Conservation (phyloP, 1,140 invertebrate genomes). For the Riptortus pedestris region DNA sequence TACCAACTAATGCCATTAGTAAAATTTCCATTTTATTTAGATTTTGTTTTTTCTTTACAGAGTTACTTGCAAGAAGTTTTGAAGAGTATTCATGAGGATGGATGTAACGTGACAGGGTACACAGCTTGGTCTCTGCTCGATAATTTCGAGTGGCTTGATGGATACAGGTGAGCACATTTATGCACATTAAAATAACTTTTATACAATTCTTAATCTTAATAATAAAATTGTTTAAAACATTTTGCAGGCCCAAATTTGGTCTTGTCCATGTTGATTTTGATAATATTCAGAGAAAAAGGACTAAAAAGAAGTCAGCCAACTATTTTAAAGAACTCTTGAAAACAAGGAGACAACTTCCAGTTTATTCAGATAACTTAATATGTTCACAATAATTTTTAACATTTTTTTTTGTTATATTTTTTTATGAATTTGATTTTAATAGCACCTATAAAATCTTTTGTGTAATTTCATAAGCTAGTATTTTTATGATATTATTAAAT, state of each 20-base stretch:
- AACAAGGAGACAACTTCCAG: too few relatives aligned
- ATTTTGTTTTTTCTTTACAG: not conserved
- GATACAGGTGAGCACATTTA: constrained; percentile 54
- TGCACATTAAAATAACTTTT: not conserved
- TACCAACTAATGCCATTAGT: too few relatives aligned
- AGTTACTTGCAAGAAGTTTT: constrained; percentile 46
- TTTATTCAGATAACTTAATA: too few relatives aligned
- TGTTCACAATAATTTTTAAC: too few relatives aligned
- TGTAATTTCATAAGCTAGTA: too few relatives aligned
- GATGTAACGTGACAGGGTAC: constrained; percentile 55
- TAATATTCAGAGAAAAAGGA: constrained; percentile 9
- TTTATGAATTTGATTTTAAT: too few relatives aligned
- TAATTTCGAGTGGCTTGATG: constrained; percentile 65
- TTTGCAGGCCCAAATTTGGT: constrained; percentile 19
- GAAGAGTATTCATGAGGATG: constrained; percentile 52
- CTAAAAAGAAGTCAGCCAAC: constrained; percentile 1
- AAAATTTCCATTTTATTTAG: too few relatives aligned
- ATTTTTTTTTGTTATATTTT: too few relatives aligned
- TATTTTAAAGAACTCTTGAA: constrained; percentile 10
- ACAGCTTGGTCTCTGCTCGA: constrained; percentile 65
- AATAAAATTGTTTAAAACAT: not conserved
- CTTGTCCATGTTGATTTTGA: constrained; percentile 18
- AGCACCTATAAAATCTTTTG: too few relatives aligned
- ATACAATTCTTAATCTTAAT: not conserved
- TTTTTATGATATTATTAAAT: too few relatives aligned